Percentiles rank a stretch among this genome's conserved stretches.
Conservation (phyloP, 2,113 vertebrate genomes). For the Odocoileus virginianus region DNA sequence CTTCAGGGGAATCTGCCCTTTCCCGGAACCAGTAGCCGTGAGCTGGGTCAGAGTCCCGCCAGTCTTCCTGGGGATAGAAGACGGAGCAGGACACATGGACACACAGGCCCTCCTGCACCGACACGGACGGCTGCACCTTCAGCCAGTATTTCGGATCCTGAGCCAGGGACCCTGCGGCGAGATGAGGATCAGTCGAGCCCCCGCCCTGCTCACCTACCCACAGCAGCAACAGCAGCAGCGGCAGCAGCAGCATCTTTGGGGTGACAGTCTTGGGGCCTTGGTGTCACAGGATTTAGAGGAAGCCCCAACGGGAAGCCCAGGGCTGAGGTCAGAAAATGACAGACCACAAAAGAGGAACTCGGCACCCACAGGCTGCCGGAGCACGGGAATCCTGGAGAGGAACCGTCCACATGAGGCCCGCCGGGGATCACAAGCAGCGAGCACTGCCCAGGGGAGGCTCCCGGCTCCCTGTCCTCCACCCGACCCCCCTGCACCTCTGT, state of each 20-base stretch:
- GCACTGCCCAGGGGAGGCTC: background rate
- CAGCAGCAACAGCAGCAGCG: background rate
- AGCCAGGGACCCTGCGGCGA: background rate
- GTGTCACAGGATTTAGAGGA: background rate
- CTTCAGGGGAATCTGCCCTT: rapidly evolving
- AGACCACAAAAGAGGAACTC: background rate
- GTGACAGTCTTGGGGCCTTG: too few relatives aligned
- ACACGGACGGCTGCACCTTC: rapidly evolving
- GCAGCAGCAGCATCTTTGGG: background rate
- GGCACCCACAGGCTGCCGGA: rapidly evolving
- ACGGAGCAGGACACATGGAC: rapidly evolving
- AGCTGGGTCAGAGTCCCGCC: rapidly evolving
- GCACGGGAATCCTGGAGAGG: rapidly evolving
- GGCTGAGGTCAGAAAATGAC: background rate
- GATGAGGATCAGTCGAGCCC: background rate
- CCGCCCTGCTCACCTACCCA: background rate
- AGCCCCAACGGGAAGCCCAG: background rate
- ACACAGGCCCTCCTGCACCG: background rate
- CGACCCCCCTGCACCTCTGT: background rate
- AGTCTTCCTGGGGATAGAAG: rapidly evolving
- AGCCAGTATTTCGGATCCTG: rapidly evolving
- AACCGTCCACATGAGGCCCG: background rate
- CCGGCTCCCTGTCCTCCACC: rapidly evolving
- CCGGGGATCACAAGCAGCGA: rapidly evolving
- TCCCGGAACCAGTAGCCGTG: background rate